Base-by-base conservation (phyloP, 2,797 vertebrate genomes). In the Crypturellus tataupa region DNA sequence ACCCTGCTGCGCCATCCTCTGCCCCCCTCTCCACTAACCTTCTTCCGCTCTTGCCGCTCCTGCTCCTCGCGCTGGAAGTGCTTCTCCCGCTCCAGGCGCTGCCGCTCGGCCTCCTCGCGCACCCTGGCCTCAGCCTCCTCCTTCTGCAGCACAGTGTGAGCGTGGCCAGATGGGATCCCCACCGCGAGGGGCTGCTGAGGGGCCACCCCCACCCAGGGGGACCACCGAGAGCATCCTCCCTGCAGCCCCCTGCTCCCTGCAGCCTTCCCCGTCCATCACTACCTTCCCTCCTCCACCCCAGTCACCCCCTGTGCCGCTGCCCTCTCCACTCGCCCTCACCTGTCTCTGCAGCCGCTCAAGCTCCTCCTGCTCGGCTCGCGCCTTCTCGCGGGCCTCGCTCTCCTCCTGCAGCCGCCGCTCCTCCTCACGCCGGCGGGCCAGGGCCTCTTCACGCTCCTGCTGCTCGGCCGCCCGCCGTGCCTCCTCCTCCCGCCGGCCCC, bases 51-150 rank as follows among this genome's bases (percentile, higher is more conserved):
- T 96, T 98, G 98, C 72, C 99, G 98, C 96, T 99, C 99, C 97
- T 98, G 99, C 97, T 99, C 99, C 98, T 99, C 99, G 67, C 98
- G 98, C 98, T 99, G 99, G 98, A 99, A 99, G 97, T 99, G 99
- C 93, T 99, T 99, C 95, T 99, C 99, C 94, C 99, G 97, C 96
- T 99, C 99, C 95, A 98, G 97, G 9, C 99, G 98, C 97, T 99
- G 99, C 94, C 97, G 98, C 96, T 99, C 99, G 0, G 98, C 99
- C 96, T 99, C 99, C 96, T 99, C 99, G 0, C 98, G 97, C 0
- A 98, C 99, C 90, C 98, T 98, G 3, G 97, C 98, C 96, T 99
- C 99, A 0, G 98, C 98, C 96, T 99, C 99, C 96, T 99, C 99
- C 97, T 98, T 99, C 99, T 99, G 98, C 67, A 81, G 35, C 71